A percentile compares a stretch with the other conserved stretches of the same genome.
These are phyloP conservation scores for Formicarius rufipectus DNA, from an alignment of 2,113 vertebrate genomes.

Conservation along the genomic window DNA sequence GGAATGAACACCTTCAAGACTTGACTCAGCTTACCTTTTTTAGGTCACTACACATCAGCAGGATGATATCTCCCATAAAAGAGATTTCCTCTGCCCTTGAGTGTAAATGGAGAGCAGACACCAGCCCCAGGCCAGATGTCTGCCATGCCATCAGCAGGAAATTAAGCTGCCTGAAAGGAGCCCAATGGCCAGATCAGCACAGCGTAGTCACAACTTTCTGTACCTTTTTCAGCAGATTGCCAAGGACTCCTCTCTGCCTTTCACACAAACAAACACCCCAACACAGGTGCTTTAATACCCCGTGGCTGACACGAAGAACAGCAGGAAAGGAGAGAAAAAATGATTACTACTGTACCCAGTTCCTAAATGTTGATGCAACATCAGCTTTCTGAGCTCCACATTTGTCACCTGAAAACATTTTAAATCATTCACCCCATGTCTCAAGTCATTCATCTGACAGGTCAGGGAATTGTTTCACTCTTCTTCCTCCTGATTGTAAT, in stretches of 20 bases:
- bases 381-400: background rate
- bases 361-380: background rate
- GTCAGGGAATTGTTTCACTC: background rate
- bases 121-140: background rate
- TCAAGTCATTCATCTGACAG: background rate
- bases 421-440: background rate
- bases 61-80: background rate
- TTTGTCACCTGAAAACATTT: background rate
- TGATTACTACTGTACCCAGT: background rate
- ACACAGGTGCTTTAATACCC: background rate
- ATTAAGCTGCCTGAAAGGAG: background rate
- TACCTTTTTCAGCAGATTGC: background rate
- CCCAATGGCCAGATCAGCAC: background rate
- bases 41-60: background rate
- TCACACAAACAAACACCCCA: background rate
- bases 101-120: background rate
- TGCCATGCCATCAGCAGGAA: rapidly evolving
- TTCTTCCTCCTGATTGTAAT: background rate
- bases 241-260: background rate
- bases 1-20: background rate
- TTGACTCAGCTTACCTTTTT: background rate
- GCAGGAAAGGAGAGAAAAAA: background rate
- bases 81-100: background rate
- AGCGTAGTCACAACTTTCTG: background rate
- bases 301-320: background rate